Base-by-base conservation (phyloP, 2,797 vertebrate genomes). In the Philypnodon macrostomus region DNA sequence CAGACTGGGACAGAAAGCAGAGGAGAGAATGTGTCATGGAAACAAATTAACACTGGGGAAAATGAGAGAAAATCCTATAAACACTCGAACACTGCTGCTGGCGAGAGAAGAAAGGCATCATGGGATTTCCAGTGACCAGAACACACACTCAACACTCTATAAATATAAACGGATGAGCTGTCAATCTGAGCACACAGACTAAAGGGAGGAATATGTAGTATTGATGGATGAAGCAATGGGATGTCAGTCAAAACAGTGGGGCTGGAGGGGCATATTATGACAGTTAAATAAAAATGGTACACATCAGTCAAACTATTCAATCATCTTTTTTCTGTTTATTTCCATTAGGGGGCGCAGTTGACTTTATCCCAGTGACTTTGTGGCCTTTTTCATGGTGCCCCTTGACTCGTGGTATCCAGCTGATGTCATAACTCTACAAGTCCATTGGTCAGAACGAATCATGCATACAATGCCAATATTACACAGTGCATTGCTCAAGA, bases 21-120 rank as follows among this genome's bases (percentile, higher is more conserved):
- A 76, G 84, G 85, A 88, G 81, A 85, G 77, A 84, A 86, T 82
- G 82, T 85, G 86, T 87, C 84, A 88, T 86, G 81, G 87, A 87
- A 88, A 88, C 73, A 81, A 81, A 86, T 88, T 88, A 86, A 83
- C 79, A 68, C 83, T 79, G 83, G 82, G 81, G 86, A 88, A 81
- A 85, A 85, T 81, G 81, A 87, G 81, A 73, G 75, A 77, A 84
- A 83, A 83, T 84, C 76, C 83, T 74, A 83, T 86, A 88, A 88
- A 88, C 85, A 82, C 77, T 70, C 85, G 87, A 88, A 88, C 85
- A 82, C 77, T 70, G 73, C 59, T 60, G 59, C 83, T 88, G 86
- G 86, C 81, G 70, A 11, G 62, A 66, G 73, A 75, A 81, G 65
- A 88, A 86, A 85, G 81, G 64, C 72, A 62, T 53, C 41, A 32